A percentile compares a stretch with the other conserved stretches of the same genome.
These are phyloP conservation scores for Ceryle rudis DNA, from an alignment of 2,797 vertebrate genomes.

Conservation along the genomic window DNA sequence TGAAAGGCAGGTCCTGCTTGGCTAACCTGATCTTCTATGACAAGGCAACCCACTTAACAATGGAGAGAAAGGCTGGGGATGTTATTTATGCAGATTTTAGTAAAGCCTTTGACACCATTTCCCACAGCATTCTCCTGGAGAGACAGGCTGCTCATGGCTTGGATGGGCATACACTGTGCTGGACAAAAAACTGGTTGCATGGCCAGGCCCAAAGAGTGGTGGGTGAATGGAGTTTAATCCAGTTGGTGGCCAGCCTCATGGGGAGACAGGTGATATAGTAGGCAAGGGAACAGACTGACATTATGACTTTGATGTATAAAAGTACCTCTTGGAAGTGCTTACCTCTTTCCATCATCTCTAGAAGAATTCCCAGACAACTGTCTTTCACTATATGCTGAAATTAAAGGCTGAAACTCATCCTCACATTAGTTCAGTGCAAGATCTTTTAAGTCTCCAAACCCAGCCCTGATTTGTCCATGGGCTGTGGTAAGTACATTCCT, in stretches of 20 bases:
- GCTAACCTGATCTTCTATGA: not conserved
- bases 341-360: not conserved
- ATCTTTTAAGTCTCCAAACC: not conserved
- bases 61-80: not conserved
- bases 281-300: not conserved
- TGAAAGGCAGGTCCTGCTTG: not conserved
- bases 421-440: not conserved
- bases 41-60: not conserved
- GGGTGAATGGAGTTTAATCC: no score
- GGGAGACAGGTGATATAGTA: not conserved
- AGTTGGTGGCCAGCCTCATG: no score
- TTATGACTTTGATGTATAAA: not conserved
- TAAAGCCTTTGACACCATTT: not conserved
- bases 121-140: not conserved
- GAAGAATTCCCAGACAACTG: not conserved
- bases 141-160: not conserved
- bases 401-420: not conserved
- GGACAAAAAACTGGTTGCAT: no score
- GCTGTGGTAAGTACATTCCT: not conserved
- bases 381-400: not conserved
- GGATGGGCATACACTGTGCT: not conserved
- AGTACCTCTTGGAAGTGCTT: not conserved
- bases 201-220: no score
- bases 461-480: fast-evolving
- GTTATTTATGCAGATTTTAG: not conserved